A percentile compares a stretch with the other conserved stretches of the same genome.
phyloP scores from a whole-genome alignment of 2,797 vertebrate species.

The Sebastes matsubarae region DNA sequence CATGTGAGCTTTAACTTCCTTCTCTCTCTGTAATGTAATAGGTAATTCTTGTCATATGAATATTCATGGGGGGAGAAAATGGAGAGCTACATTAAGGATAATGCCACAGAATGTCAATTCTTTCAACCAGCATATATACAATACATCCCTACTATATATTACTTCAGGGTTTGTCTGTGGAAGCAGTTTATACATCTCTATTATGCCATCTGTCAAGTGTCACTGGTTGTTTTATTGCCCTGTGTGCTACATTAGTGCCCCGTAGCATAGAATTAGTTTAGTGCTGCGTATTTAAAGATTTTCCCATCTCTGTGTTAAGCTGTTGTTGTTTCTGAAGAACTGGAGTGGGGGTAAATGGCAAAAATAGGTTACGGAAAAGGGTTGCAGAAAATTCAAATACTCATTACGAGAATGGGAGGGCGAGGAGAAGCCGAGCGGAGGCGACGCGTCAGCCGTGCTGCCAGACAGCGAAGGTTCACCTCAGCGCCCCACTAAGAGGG shows the following conservation, averaged over 20 bases:
- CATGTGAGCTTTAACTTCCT: neutral
- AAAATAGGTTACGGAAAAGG: neutral
- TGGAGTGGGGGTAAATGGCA: neutral
- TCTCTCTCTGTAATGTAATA: neutral
- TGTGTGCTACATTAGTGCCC: neutral
- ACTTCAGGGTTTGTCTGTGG: neutral
- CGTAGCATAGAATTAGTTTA: neutral
- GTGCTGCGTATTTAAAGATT: slow-evolving; percentile 3
- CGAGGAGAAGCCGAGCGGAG: slow-evolving; percentile 1
- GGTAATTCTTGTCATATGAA: neutral
- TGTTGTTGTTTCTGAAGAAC: slow-evolving; percentile 5
- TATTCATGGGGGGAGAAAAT: neutral
- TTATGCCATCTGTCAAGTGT: slow-evolving; percentile 28
- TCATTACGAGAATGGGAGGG: slow-evolving; percentile 12
- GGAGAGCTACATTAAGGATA: neutral
- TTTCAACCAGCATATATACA: neutral
- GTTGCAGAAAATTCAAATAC: slow-evolving; percentile 10
- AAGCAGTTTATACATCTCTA: slow-evolving; percentile 5
- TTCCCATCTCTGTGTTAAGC: neutral
- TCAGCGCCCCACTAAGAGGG: slow-evolving; percentile 54
- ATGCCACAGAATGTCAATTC: neutral
- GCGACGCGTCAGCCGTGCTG: slow-evolving; percentile 30
- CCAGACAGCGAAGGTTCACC: slow-evolving; percentile 58
- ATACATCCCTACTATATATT: neutral
- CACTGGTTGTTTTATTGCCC: slow-evolving; percentile 12